Conservation (phyloP, 2,888 invertebrate genomes). For the Mantis religiosa region DNA sequence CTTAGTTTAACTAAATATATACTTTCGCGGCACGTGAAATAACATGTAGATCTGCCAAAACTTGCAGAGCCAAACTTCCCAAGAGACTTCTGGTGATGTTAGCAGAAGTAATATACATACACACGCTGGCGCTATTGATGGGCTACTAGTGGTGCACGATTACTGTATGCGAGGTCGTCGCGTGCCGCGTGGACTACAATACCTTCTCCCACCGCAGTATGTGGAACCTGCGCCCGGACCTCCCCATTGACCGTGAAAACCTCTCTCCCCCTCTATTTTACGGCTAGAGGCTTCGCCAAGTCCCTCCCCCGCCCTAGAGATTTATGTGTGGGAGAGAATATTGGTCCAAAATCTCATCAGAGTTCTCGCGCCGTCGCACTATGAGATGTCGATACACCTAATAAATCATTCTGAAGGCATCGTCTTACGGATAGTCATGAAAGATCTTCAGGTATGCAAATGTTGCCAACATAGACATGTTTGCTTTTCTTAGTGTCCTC, state of each 20-base stretch:
- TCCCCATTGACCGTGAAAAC: background rate
- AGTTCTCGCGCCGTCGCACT: background rate
- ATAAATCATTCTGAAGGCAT: background rate
- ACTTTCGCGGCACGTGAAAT: background rate
- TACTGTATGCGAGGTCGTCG: background rate
- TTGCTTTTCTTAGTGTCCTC: too few species aligned
- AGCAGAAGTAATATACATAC: background rate
- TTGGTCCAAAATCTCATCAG: background rate
- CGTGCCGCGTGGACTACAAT: background rate
- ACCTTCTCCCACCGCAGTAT: background rate
- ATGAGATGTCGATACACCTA: background rate
- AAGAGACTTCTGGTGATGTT: background rate
- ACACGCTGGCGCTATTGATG: too few species aligned
- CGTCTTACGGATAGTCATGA: too few species aligned
- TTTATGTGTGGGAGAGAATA: background rate
- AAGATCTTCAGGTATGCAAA: too few species aligned
- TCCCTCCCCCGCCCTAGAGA: background rate
- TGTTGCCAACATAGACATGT: too few species aligned
- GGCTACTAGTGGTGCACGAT: background rate
- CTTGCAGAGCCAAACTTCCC: too few species aligned
- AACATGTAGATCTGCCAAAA: too few species aligned
- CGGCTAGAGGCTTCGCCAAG: background rate
- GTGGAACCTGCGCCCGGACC: background rate
- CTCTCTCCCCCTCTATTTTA: background rate
- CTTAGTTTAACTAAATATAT: background rate